Conservation (phyloP, 2,797 vertebrate species). For the Falco concolor region DNA sequence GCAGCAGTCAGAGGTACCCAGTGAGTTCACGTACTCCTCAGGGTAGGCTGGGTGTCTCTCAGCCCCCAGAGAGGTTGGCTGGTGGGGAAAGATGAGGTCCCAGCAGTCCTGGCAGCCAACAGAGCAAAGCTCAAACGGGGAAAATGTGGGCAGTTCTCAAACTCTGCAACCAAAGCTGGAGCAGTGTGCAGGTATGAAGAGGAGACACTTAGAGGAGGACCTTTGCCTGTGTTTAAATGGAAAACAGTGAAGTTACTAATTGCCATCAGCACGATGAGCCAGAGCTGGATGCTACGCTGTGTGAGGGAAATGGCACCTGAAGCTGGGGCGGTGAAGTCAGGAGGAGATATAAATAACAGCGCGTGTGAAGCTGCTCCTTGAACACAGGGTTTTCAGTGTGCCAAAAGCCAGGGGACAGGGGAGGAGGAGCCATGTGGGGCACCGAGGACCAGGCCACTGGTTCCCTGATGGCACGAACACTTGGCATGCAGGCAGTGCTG, state of each 20-base stretch:
- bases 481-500: neutral
- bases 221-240: neutral
- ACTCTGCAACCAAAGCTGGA: neutral
- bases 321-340: neutral
- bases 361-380: neutral
- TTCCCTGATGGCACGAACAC: neutral
- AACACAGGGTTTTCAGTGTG: neutral
- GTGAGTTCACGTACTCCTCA: neutral
- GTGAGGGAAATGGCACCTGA: neutral
- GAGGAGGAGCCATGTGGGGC: neutral
- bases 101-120: neutral
- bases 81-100: neutral
- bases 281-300: neutral
- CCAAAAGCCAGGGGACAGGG: neutral
- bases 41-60: neutral
- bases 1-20: fast-evolving
- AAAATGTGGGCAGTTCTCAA: neutral
- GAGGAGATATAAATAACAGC: neutral
- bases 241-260: neutral
- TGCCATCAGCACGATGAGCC: neutral
- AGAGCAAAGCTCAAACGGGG: neutral
- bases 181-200: neutral
- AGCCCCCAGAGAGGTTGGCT: neutral
- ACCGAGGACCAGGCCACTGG: neutral
- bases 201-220: neutral